These are phyloP conservation scores for Drosophila jambulina DNA, from an alignment of 1,140 invertebrate genomes.

Conservation along the genomic window DNA sequence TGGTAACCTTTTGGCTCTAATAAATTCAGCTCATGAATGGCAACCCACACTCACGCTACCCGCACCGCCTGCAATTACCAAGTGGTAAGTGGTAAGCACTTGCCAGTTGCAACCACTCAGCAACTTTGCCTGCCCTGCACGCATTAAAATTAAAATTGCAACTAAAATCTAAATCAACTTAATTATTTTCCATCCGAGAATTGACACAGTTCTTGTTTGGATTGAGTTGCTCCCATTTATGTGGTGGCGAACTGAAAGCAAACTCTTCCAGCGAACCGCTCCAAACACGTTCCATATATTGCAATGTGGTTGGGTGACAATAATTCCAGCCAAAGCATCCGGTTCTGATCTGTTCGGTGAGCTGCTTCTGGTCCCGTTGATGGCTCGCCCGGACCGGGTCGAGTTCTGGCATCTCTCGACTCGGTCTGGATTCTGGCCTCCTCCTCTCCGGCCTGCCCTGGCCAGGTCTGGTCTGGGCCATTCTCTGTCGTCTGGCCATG, in stretches of 20 bases:
- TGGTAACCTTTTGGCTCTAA: slow-evolving; percentile 42
- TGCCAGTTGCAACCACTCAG: slow-evolving; percentile 17
- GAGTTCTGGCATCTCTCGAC: slow-evolving; percentile 18
- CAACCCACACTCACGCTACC: slow-evolving; percentile 7
- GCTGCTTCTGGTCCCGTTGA: slow-evolving; percentile 16
- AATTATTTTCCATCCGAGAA: slow-evolving; percentile 26
- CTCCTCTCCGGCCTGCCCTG: background rate
- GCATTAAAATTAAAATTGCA: slow-evolving; percentile 46
- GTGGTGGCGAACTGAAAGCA: slow-evolving; percentile 19
- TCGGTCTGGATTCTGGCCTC: slow-evolving; percentile 20
- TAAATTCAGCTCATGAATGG: slow-evolving; percentile 67
- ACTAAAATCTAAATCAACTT: slow-evolving; percentile 42
- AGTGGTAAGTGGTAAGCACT: slow-evolving; percentile 36
- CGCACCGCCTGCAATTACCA: slow-evolving; percentile 59
- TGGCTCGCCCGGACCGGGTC: slow-evolving; percentile 2
- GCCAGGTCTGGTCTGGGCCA: slow-evolving; percentile 17
- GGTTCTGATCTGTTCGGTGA: slow-evolving; percentile 23
- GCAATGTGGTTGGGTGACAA: slow-evolving; percentile 49
- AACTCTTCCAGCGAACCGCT: slow-evolving; percentile 6
- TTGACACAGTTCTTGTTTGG: slow-evolving; percentile 44
- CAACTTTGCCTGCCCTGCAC: slow-evolving; percentile 13
- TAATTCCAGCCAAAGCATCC: slow-evolving; percentile 33
- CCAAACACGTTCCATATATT: slow-evolving; percentile 39
- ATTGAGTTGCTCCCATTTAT: slow-evolving; percentile 29
- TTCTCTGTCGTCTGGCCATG: slow-evolving; percentile 49